Evolutionary conservation across 2,888 invertebrate species (phyloP), one percentile per base, ranked within the genome.

Genomic region (Liopterus haemorrhoidalis): DNA sequence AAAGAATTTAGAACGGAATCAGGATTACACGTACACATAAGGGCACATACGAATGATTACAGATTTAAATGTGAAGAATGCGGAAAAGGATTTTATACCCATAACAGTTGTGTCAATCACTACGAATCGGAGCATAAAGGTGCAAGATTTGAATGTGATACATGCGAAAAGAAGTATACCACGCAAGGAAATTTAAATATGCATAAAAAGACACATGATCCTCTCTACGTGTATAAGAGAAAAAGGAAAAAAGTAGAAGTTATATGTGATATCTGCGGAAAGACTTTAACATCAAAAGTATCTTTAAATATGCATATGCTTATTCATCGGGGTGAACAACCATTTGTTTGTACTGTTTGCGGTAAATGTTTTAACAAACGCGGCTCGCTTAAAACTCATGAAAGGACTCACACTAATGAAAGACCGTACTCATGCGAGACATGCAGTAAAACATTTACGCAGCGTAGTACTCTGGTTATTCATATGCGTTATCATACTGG

Each of bases 401-500:
- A 71, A 70, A 57, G 69, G 1, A 72, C 70, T 38, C 76, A 76
- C 48, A 73, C 71, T n/a, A 73, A 72, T 0, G 71, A 72, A 16
- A 72, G 71, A 50, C 70, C 69, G 14, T 70, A 71, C 28, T 58
- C 71, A 0, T 76, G 76, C 49, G 59, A 69, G 0, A 58, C 69
- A 1, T 76, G 78, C 50, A 72, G 72, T 0, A 74, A 72, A 50
- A 71, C 71, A 21, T 73, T 76, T 54, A 68, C 74, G 0, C 75
- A 75, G 30, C 69, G 72, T 15, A 69, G 72, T 3, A 70, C 72
- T 1, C 59, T 75, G 5, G 73, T 70, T 3, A 70, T 74, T 39
- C 76, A 76, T 51, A 52, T 57, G 54, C 32, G 60, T 6, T 55
- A 55, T 27, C 64, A 64, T 41, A 60, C 62, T 3, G 61, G 71